Conservation (phyloP, 2,888 invertebrate species). For the Abrostola tripartita region DNA sequence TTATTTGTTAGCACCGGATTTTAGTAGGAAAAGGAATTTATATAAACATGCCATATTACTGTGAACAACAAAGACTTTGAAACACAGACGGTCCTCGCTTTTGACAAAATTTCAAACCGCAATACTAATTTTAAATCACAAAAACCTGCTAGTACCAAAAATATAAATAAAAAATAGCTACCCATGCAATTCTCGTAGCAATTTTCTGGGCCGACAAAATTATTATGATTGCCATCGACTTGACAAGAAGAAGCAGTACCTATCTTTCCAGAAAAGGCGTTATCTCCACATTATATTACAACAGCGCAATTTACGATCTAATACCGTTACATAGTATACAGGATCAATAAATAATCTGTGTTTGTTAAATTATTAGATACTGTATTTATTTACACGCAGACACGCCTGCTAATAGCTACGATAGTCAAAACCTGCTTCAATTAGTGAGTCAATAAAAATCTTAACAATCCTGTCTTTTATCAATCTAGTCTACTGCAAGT, state of each 20-base stretch:
- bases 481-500: not conserved
- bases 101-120: too few relatives aligned
- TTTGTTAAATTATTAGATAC: constrained; percentile 14
- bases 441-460: constrained; percentile 30
- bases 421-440: constrained; percentile 29
- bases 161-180: too few relatives aligned
- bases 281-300: constrained; percentile 3
- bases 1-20: too few relatives aligned
- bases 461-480: constrained; percentile 9
- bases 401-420: constrained; percentile 10
- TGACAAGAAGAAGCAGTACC: too few relatives aligned
- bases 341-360: constrained; percentile 37
- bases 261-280: constrained; percentile 1
- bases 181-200: too few relatives aligned
- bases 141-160: too few relatives aligned
- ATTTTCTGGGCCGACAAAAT: too few relatives aligned
- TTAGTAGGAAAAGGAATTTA: too few relatives aligned
- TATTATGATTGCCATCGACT: too few relatives aligned
- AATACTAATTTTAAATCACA: not conserved
- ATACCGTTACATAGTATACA: constrained; percentile 9
- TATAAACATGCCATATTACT: too few relatives aligned
- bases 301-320: constrained; percentile 19
- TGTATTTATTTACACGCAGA: constrained; percentile 18
- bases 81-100: too few relatives aligned
- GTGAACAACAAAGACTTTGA: too few relatives aligned